Evolutionary conservation across 1,140 invertebrate species (phyloP).

Genomic region (Oscheius sp.): DNA sequence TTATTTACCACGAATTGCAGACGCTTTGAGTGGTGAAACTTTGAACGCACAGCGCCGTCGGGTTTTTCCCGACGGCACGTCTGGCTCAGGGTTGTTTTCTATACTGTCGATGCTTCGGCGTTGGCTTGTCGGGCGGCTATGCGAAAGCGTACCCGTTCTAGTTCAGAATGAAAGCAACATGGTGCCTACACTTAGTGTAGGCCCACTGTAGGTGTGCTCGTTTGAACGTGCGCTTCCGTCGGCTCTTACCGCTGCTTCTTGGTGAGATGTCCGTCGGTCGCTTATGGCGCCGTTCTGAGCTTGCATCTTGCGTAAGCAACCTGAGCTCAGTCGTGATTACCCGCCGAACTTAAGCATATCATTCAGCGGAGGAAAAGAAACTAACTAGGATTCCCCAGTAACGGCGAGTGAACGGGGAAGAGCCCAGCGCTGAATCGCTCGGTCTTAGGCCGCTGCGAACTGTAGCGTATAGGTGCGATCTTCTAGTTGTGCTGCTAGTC

Average conservation of each 20-base stretch:
- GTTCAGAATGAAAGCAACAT: not conserved
- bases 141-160: not conserved
- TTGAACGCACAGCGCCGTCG: constrained; percentile 74
- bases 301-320: too few species aligned
- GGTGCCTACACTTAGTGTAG: too few species aligned
- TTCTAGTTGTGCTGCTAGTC: constrained; percentile 43
- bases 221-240: too few species aligned
- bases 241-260: too few species aligned
- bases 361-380: constrained; percentile 88
- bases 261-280: too few species aligned
- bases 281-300: too few species aligned
- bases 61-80: constrained; percentile 65
- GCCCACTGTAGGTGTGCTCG: too few species aligned
- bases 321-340: constrained; percentile 70
- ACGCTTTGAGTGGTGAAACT: constrained; percentile 76
- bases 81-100: constrained; percentile 65
- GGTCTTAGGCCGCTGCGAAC: constrained; percentile 64
- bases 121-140: not conserved
- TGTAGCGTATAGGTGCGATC: constrained; percentile 71
- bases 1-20: constrained; percentile 76
- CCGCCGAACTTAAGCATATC: constrained; percentile 83
- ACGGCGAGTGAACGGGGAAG: constrained; percentile 78
- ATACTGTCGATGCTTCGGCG: not conserved
- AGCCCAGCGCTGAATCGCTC: constrained; percentile 71
- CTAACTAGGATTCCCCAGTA: constrained; percentile 82